Conservation (phyloP, 2,888 invertebrate genomes). For the Aleiodes alternator region DNA sequence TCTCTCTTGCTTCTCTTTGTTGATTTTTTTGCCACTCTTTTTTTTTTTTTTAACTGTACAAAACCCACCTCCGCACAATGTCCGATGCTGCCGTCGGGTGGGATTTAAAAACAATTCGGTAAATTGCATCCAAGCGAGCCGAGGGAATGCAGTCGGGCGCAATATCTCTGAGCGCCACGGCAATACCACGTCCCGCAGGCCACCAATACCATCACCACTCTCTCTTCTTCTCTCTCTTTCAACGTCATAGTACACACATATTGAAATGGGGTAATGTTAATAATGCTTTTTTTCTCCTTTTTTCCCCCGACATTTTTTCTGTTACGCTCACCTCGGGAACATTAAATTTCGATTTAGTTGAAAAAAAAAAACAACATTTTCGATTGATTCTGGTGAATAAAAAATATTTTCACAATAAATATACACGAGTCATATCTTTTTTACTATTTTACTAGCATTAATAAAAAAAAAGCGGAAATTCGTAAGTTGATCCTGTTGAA, state of each 20-base stretch:
- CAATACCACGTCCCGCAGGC: slow-evolving; percentile 30
- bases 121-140: slow-evolving; percentile 67
- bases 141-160: slow-evolving; percentile 55
- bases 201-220: slow-evolving; percentile 25
- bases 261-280: slow-evolving; percentile 41
- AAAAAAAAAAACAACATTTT: too few species aligned
- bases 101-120: slow-evolving; percentile 73
- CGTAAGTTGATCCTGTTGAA: too few species aligned
- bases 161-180: slow-evolving; percentile 52
- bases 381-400: too few species aligned
- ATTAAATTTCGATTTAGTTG: too few species aligned
- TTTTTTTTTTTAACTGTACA: slow-evolving; percentile 18
- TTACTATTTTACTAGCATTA: too few species aligned
- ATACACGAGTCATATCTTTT: too few species aligned
- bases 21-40: slow-evolving; percentile 18
- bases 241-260: slow-evolving; percentile 4
- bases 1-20: slow-evolving; percentile 38
- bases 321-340: background rate
- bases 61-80: slow-evolving; percentile 26
- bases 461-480: too few species aligned
- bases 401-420: too few species aligned
- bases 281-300: slow-evolving; percentile 8
- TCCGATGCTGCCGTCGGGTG: slow-evolving; percentile 59
- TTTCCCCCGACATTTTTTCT: background rate
- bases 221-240: too few species aligned